These are phyloP conservation scores for Himantopus leucocephalus DNA, from an alignment of 2,113 vertebrate genomes.

Conservation along the genomic window DNA sequence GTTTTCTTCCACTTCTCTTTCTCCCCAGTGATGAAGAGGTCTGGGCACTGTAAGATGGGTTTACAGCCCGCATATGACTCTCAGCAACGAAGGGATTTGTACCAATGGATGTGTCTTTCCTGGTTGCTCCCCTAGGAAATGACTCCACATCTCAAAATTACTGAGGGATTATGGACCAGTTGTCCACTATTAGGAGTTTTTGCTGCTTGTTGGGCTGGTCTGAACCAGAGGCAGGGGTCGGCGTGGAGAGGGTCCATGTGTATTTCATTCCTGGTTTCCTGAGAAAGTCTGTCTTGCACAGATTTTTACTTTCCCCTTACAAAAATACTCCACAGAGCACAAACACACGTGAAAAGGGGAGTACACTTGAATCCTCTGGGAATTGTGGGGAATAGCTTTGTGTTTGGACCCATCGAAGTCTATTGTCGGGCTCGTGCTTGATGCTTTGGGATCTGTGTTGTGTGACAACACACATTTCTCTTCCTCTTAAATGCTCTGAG, in stretches of 20 bases:
- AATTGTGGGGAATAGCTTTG: not conserved
- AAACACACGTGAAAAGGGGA: not conserved
- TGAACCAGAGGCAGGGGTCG: not conserved
- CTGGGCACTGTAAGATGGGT: not conserved
- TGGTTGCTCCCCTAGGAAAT: not conserved
- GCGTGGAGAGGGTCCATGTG: not conserved
- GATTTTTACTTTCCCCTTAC: not conserved
- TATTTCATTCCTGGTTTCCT: not conserved
- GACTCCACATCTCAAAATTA: not conserved
- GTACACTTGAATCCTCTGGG: not conserved
- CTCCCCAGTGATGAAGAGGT: not conserved
- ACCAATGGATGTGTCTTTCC: not conserved
- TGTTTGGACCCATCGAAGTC: not conserved
- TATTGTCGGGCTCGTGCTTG: accelerated
- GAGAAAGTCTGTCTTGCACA: not conserved
- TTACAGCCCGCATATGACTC: not conserved
- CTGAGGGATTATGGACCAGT: not conserved
- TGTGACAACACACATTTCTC: not conserved
- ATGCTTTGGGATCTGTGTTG: not conserved
- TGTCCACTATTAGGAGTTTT: not conserved
- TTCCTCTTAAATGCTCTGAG: not conserved
- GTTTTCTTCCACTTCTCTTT: not conserved
- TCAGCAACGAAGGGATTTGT: not conserved
- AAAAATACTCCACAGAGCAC: not conserved
- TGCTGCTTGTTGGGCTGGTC: not conserved